Evolutionary conservation across 2,113 vertebrate genomes (phyloP), one percentile per base, ranked within the genome.

Genomic region (Salvelinus namaycush): DNA sequence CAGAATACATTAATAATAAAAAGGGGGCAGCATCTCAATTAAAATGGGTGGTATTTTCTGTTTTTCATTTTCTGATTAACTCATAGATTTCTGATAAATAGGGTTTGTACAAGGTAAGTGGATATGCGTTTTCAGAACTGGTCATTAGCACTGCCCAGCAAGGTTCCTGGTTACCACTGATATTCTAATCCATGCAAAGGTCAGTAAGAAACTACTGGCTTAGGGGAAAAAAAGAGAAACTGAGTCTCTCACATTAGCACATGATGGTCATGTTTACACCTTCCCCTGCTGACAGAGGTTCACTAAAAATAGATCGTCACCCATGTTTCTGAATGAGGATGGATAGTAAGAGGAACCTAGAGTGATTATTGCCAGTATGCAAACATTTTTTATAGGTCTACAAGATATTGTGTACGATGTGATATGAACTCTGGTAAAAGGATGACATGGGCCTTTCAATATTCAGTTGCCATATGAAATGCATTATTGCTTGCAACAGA

Each of bases 131-230:
- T 54, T 39, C 6, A 39, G 29, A 44, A 68, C 31, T 39, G 20
- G n/a, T 64, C 60, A 76, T 82, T 57, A 69, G 22, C 74, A 39
- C 62, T 11, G 9, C 39, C 39, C 39, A 44, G 9, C 8, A 44
- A 76, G 71, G 67, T 89, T 84, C 89, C 86, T 84, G 78, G 82
- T 90, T 89, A 83, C 86, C 77, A 26, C 27, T 72, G 71, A 86
- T 86, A 86, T 90, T 93, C 89, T 86, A 91, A 93, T 92, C 88
- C 81, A 14, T 51, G 68, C 67, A 91, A 93, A 93, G 92, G 91
- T 92, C 91, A 93, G 72, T 79, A 89, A 82, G 83, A 89, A 92
- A 90, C 84, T 90, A 86, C 87, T 84, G 89, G 82, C 84, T 88
- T 82, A 86, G 81, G 70, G 71, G 90, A 89, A 92, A 91, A 91